These are phyloP conservation scores for Acanthosepion esculentum DNA, from an alignment of 2,888 invertebrate species.

Conservation along the genomic window DNA sequence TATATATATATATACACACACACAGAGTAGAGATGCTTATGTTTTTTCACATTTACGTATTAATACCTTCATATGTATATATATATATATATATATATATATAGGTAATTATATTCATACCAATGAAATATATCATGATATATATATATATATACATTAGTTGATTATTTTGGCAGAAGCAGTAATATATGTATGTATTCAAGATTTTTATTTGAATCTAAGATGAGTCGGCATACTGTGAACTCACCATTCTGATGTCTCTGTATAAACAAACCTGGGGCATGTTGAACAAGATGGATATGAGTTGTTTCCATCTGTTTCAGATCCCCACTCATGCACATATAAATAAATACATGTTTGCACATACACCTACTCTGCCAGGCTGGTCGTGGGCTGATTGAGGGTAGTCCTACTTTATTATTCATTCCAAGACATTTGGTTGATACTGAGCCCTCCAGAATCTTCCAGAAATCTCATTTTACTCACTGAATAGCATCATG, in stretches of 20 bases:
- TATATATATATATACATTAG: background rate
- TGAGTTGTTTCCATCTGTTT: background rate
- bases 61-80: too few relatives aligned
- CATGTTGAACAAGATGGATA: background rate
- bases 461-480: constrained; percentile 33
- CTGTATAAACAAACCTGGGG: background rate
- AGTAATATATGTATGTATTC: constrained; percentile 15
- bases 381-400: background rate
- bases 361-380: background rate
- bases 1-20: background rate
- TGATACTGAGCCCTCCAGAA: constrained; percentile 21
- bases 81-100: background rate
- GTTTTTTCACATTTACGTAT: too few relatives aligned
- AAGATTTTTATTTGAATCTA: constrained; percentile 11
- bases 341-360: background rate
- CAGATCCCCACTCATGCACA: background rate
- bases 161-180: background rate
- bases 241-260: background rate
- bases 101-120: background rate
- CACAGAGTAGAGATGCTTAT: too few relatives aligned
- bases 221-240: background rate
- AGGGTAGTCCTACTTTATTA: background rate
- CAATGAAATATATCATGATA: background rate
- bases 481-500: constrained; percentile 6
- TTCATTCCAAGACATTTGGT: background rate